Evolutionary conservation across 2,888 invertebrate genomes (phyloP), one percentile per base, ranked within the genome.

Genomic region (Crepidodera aurea): DNA sequence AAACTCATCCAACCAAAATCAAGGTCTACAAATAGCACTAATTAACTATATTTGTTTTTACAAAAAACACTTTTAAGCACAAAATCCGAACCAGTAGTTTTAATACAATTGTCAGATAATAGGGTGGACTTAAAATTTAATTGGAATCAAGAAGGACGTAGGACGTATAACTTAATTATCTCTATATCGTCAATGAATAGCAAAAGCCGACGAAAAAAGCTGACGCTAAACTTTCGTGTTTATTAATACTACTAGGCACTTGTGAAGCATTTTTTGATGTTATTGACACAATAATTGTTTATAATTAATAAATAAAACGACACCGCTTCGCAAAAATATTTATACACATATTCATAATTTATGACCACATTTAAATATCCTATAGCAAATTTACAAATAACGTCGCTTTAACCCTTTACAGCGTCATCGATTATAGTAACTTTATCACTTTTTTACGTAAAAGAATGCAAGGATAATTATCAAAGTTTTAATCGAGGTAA

Each of bases 1-100:
- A 60, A 54, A 60, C 56, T 60, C 66, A 69, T 65, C 54, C 56
- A 65, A 65, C 50, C 44, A 29, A 53, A 12, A 37, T 27, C 50
- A 63, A 60, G 60, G 64, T 58, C 57, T 18, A 3, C 13, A 8
- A 56, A 8, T 60, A 15, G 12, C 50, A 42, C 55, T 39, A 53
- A 60, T 7, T 53, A 29, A 42, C 12, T 22, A 22, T 46, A 34
- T 46, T 53, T 51, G 32, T 51, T 51, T 37, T 27, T 34, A 2
- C 12, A 10, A 27, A 13, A 15, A 15, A 16, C 50, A 27, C 8
- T 10, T 10, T 12, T 2, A 48, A 8, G 12, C 12, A 42, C 42
- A 19, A 18, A 40, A 40, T 6, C 32, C n/a, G 32, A 32, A 32
- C n/a, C n/a, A n/a, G n/a, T n/a, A 22, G 22, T 22, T 22, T 22